phyloP scores from a whole-genome alignment of 1,140 invertebrate genomes.

The Frieseomelitta varia region DNA sequence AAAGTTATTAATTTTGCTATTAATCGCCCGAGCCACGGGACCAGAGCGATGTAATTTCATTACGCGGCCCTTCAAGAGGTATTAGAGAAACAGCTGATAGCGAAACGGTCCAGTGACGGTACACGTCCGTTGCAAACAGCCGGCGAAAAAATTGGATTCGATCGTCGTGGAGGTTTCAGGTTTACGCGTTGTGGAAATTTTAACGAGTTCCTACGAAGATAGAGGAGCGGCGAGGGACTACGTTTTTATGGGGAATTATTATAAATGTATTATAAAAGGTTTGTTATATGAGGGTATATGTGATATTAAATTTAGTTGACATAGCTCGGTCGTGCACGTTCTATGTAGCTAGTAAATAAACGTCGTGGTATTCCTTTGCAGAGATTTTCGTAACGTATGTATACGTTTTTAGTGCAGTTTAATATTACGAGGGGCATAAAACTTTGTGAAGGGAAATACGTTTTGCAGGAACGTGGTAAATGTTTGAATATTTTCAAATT shows the following conservation, averaged over 20 bases:
- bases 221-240: neutral
- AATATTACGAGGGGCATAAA: no score
- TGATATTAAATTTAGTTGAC: neutral
- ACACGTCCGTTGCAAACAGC: neutral
- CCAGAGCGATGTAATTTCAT: neutral
- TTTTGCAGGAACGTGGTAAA: no score
- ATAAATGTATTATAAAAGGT: neutral
- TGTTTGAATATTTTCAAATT: no score
- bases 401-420: neutral
- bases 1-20: slow-evolving; percentile 17
- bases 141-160: neutral
- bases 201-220: neutral
- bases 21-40: neutral
- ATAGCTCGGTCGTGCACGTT: neutral
- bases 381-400: neutral
- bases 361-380: neutral
- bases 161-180: neutral
- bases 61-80: neutral
- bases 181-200: neutral
- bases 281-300: neutral
- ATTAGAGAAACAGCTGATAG: neutral
- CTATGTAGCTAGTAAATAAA: neutral
- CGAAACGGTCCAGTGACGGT: neutral
- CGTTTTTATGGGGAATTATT: neutral
- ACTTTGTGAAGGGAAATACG: no score